Base-by-base conservation (phyloP, 2,888 invertebrate genomes). In the Drosophila differens region DNA sequence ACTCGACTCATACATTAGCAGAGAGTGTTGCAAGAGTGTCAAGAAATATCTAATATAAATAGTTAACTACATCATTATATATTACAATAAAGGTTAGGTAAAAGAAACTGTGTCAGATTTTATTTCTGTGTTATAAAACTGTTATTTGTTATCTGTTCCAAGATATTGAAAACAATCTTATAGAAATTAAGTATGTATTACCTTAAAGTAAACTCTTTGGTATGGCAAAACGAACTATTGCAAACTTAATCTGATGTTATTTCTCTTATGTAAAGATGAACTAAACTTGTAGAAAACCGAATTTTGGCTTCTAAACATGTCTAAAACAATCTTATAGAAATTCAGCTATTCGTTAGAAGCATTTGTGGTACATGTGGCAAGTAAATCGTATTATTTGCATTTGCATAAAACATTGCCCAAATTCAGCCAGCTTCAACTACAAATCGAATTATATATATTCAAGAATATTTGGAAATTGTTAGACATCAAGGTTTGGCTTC, bases 391-490 rank as follows among this genome's bases (percentile, higher is more conserved):
- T 47, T 47, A 47, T 25, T 25, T 25, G 47, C 47, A 47, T 47
- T 47, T 47, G 47, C 47, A 47, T 47, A 47, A 47, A 47, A 25
- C 25, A 47, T 47, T 47, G 25, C 16, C 7, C 47, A 25, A 47
- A 25, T 25, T 47, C 47, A 47, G 47, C 25, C 4, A 47, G 47
- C 47, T 47, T 47, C 25, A 47, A 47, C 47, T 47, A 25, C 4
- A 47, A 25, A 47, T 47, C 16, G 47, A 47, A 16, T 47, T 41
- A 12, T 41, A 41, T 44, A 25, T 47, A 16, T 25, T 9, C 39
- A 41, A 68, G 35, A 33, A 35, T 22, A 57, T 69, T 57, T 51
- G 12, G 14, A 57, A 22, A 41, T 57, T 30, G 30, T 14, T 28
- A 9, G 47, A 47, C 16, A 25, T 25, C 47, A 47, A 47, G 47